phyloP scores from a whole-genome alignment of 2,888 invertebrate species.

The Scelioninae gen. 2 region DNA sequence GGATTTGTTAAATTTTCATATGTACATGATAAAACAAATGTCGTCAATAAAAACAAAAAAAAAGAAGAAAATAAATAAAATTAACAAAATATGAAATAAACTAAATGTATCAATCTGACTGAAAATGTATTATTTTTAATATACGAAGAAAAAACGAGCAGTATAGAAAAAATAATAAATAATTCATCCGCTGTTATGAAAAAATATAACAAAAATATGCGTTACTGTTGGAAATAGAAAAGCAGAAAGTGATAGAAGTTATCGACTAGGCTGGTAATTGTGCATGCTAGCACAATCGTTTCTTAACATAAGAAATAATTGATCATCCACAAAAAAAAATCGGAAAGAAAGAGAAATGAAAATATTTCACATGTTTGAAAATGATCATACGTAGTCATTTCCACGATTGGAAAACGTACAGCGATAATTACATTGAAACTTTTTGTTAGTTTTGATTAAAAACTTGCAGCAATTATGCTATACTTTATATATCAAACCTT shows the following conservation, averaged over 20 bases:
- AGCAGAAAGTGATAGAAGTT: not conserved
- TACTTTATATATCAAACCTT: not conserved
- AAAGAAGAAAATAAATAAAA: not conserved
- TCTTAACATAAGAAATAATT: too few species aligned
- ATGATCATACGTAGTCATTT: not conserved
- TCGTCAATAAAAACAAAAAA: not conserved
- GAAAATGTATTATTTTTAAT: too few species aligned
- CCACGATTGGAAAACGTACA: not conserved
- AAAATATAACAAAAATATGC: slow-evolving; percentile 2
- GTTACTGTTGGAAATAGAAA: not conserved
- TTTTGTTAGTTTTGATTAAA: too few species aligned
- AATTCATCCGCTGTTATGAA: not conserved
- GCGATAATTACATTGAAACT: too few species aligned
- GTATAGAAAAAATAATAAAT: slow-evolving; percentile 4
- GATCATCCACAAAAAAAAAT: not conserved
- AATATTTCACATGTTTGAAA: not conserved
- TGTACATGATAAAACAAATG: not conserved
- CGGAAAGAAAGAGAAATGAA: too few species aligned
- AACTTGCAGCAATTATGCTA: too few species aligned
- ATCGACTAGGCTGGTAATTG: not conserved
- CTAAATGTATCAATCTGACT: too few species aligned
- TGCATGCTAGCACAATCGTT: not conserved
- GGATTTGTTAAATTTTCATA: not conserved
- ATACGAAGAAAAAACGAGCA: too few species aligned
- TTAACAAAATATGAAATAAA: too few species aligned